Conservation (phyloP, 1,140 invertebrate species). For the Augochlora pura region DNA sequence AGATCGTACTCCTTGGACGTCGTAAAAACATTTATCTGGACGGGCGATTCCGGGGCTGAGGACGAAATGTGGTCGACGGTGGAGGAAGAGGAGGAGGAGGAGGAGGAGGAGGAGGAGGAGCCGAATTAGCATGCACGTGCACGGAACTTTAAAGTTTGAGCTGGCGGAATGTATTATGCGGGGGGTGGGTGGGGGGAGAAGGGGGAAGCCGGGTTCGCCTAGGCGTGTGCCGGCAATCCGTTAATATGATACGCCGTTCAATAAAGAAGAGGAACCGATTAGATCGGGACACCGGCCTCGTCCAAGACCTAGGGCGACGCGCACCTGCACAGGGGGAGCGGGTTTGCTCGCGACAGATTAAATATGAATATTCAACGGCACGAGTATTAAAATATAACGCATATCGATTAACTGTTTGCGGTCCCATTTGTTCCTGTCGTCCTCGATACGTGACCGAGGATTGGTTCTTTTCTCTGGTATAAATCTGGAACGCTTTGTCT, state of each 20-base stretch:
- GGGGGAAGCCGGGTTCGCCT: background rate
- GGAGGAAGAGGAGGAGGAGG: background rate
- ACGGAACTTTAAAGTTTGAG: conserved; percentile 32
- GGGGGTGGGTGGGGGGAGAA: too few relatives aligned
- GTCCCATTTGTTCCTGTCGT: conserved; percentile 24
- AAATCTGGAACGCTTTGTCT: too few relatives aligned
- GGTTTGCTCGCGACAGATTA: conserved; percentile 7
- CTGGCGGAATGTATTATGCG: conserved; percentile 4
- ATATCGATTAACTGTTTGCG: conserved; percentile 37
- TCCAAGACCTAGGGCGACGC: background rate
- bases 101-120: background rate
- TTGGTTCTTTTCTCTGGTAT: too few relatives aligned
- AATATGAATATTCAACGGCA: conserved; percentile 56
- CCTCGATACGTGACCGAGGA: background rate
- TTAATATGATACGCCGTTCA: conserved; percentile 54
- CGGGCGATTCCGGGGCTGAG: conserved; percentile 18
- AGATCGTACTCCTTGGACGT: conserved; percentile 5
- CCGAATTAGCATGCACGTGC: conserved; percentile 57
- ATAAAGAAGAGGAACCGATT: conserved; percentile 45
- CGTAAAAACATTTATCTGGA: conserved; percentile 38
- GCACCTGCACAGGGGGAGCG: background rate
- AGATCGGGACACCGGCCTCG: conserved; percentile 11
- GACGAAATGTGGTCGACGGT: conserved; percentile 34
- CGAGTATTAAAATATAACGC: conserved; percentile 55
- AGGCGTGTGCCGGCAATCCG: conserved; percentile 46